phyloP scores from a whole-genome alignment of 2,797 vertebrate genomes.

The Gymnopithys bicolor region DNA sequence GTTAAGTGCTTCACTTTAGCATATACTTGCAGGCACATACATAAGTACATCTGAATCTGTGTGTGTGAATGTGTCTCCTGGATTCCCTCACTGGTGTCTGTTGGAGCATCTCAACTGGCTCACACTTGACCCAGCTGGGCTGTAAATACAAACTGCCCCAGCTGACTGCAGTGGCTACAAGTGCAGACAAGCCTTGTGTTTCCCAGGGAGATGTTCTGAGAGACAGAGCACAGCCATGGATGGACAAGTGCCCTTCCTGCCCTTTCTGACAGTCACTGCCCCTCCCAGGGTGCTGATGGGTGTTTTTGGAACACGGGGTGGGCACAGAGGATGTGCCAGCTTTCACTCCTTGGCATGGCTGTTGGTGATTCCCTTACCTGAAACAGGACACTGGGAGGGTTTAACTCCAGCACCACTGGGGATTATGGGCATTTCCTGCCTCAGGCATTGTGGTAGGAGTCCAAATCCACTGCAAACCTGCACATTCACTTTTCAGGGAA shows the following conservation, averaged over 20 bases:
- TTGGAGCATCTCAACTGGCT: not conserved
- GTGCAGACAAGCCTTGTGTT: not conserved
- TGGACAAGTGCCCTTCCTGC: not conserved
- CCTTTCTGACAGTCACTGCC: not conserved
- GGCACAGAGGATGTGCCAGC: not conserved
- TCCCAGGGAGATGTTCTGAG: not conserved
- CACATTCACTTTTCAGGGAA: not conserved
- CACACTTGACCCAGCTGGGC: not conserved
- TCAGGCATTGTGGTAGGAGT: not conserved
- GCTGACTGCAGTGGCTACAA: not conserved
- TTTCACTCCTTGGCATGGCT: not conserved
- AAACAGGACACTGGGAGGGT: not conserved
- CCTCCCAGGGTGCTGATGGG: not conserved
- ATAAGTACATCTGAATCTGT: not conserved
- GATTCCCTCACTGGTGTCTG: not conserved
- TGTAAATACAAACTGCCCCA: not conserved
- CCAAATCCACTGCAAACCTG: not conserved
- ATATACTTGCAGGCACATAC: not conserved
- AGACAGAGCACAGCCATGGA: not conserved
- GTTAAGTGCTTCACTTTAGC: not conserved
- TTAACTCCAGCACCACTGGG: not conserved
- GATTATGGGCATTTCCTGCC: not conserved
- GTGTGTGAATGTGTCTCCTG: not conserved
- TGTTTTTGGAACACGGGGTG: not conserved
- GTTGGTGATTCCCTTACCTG: not conserved